Evolutionary conservation across 2,888 invertebrate species (phyloP), one percentile per base, ranked within the genome.

Genomic region (Drosophila hamatofila): DNA sequence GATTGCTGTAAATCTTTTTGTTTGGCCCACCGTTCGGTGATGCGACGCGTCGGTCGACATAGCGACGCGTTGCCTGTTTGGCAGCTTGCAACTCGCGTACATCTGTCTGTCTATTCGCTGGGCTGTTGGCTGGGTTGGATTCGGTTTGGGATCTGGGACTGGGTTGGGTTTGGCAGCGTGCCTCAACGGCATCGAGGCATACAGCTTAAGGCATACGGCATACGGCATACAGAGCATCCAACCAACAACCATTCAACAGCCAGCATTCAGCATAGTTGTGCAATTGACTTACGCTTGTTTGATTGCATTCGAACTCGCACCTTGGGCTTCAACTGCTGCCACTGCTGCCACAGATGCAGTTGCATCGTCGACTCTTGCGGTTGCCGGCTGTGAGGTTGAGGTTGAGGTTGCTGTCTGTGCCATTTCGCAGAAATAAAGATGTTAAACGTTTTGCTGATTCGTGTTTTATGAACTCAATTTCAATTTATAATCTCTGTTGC

Each of bases 391-490:
- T 25, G 57, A 57, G 57, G 57, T 60, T 68, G 75, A 74, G 52
- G 66, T 78, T 74, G 72, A 65, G 52, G 62, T 66, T 68, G 75
- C 64, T 79, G 76, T 73, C 80, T 84, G 71, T 79, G 77, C 75
- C 86, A 85, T 78, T 88, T 88, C 89, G 88, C 77, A 83, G 83
- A 80, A 91, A 91, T 90, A 88, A 91, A 90, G 90, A 91, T 90
- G 90, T 90, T 90, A 90, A 90, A 90, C 89, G 89, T 90, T 90
- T 90, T 88, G 90, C 88, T 89, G 90, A 91, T 90, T 91, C 91
- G 91, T 90, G 90, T 91, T 91, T 91, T 91, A 91, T 91, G 91
- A 90, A 91, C 91, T 90, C 91, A 91, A 91, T 90, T 90, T 90
- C 91, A 90, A 90, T 90, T 90, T 89, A 88, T 90, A 88, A 91